Conservation (phyloP, 2,113 vertebrate species). For the Noctilio leporinus region DNA sequence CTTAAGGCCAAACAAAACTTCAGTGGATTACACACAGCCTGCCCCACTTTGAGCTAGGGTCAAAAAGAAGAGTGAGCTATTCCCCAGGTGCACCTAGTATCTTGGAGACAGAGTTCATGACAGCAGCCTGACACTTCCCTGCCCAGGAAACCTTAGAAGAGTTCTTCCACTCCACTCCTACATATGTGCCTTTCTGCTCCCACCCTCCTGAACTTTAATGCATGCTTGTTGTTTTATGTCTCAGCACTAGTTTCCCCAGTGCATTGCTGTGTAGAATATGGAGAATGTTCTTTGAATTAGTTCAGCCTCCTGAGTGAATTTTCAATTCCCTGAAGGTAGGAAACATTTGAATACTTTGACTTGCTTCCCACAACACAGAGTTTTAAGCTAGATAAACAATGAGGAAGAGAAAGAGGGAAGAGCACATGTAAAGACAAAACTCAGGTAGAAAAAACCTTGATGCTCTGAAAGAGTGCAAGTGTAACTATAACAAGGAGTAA, state of each 20-base stretch:
- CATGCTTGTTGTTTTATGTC: not conserved
- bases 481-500: not conserved
- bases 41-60: not conserved
- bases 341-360: conserved; percentile 15
- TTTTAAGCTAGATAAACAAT: not conserved
- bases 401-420: not conserved
- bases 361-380: not conserved
- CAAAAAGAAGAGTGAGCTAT: not conserved
- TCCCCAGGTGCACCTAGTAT: not conserved
- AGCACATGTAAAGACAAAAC: not conserved
- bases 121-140: not conserved
- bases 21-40: not conserved
- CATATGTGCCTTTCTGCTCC: not conserved
- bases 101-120: not conserved
- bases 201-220: not conserved
- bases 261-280: not conserved
- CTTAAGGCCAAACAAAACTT: not conserved
- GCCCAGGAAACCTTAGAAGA: not conserved
- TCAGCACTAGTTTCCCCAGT: not conserved
- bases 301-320: not conserved
- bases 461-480: not conserved
- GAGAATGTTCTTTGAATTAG: not conserved
- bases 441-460: not conserved
- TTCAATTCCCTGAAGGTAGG: not conserved
- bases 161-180: not conserved